A percentile compares a stretch with the other conserved stretches of the same genome.
phyloP scores from a whole-genome alignment of 2,888 invertebrate genomes.

The Lamellibrachia columna region DNA sequence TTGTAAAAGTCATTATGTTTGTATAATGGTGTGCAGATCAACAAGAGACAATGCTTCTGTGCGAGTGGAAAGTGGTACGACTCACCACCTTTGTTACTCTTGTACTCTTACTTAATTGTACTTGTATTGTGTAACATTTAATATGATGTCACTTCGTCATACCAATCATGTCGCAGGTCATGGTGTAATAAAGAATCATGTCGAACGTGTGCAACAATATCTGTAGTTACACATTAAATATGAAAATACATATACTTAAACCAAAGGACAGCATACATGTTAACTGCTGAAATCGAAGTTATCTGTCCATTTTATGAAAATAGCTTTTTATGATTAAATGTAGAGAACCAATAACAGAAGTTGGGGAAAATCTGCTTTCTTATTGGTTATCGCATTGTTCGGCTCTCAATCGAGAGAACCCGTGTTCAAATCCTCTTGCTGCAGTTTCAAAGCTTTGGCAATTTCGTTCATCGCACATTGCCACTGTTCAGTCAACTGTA shows the following conservation, averaged over 20 bases:
- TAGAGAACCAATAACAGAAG: too few species aligned
- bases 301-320: too few species aligned
- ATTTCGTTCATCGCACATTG: too few species aligned
- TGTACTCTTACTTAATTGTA: neutral
- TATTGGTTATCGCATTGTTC: too few species aligned
- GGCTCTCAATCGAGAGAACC: too few species aligned
- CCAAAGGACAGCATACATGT: neutral
- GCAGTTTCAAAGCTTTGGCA: too few species aligned
- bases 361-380: too few species aligned
- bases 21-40: neutral
- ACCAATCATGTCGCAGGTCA: neutral
- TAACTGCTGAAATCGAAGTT: too few species aligned
- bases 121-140: neutral
- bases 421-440: too few species aligned
- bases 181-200: slow-evolving; percentile 9
- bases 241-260: neutral
- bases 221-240: neutral
- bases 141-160: neutral
- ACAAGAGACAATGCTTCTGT: neutral
- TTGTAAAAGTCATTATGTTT: neutral
- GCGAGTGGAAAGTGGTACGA: neutral
- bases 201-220: neutral
- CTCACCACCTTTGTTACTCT: neutral
- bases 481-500: too few species aligned
- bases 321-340: too few species aligned